These are phyloP conservation scores for Rousettus madagascariensis DNA, from an alignment of 2,797 vertebrate genomes.

Conservation along the genomic window DNA sequence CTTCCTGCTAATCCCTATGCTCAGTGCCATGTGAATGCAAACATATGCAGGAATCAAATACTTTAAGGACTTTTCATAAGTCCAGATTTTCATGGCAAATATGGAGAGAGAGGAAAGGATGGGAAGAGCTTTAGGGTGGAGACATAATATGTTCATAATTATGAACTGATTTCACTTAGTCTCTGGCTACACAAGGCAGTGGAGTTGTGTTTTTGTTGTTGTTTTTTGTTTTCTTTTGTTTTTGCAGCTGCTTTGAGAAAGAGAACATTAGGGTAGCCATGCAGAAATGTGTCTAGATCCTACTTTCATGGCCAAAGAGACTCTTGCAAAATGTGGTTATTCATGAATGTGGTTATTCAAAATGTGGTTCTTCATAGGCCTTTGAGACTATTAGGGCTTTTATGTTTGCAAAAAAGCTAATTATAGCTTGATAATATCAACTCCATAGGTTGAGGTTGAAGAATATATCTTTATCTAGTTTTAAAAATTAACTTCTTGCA, in stretches of 20 bases:
- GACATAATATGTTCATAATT: not conserved
- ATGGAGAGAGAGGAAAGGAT: not conserved
- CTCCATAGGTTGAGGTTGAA: not conserved
- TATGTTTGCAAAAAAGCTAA: not conserved
- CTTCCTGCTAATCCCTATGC: not conserved
- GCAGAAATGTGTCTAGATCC: not conserved
- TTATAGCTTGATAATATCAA: not conserved
- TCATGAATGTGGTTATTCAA: not conserved
- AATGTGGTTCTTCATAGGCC: not conserved
- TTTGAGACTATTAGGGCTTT: not conserved
- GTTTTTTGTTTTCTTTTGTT: not conserved
- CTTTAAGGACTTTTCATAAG: not conserved
- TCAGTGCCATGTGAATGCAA: not conserved
- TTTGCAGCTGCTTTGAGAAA: not conserved
- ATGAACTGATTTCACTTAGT: slow-evolving; percentile 14
- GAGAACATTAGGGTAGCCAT: not conserved
- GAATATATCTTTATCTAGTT: not conserved
- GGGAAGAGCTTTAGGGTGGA: not conserved
- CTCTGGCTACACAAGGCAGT: not conserved
- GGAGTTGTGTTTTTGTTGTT: not conserved
- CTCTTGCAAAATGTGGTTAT: not conserved
- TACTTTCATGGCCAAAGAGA: not conserved
- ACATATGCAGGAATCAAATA: not conserved
- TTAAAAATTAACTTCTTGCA: not conserved
- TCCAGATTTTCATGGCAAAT: not conserved